Evolutionary conservation across 2,797 vertebrate species (phyloP).

Genomic region (Myoxocephalus aenaeus): DNA sequence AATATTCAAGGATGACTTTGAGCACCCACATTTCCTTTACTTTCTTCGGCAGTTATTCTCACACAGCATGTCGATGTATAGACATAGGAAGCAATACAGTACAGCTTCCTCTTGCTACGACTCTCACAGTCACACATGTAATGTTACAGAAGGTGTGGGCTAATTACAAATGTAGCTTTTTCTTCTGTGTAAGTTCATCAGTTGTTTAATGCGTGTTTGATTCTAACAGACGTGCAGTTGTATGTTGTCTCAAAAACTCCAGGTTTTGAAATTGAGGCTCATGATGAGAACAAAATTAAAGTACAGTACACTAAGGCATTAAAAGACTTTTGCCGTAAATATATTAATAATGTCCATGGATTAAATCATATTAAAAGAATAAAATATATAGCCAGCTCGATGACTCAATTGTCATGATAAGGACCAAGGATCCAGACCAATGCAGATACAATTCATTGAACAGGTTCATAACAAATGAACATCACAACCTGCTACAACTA

Average conservation of each 20-base stretch:
- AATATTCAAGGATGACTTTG: constrained; percentile 58
- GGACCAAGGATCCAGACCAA: background rate
- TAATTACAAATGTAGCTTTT: background rate
- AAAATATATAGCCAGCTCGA: background rate
- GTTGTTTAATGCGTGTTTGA: background rate
- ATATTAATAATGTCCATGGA: background rate
- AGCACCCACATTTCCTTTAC: constrained; percentile 33
- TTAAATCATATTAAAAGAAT: background rate
- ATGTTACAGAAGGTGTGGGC: background rate
- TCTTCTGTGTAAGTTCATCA: too few species aligned
- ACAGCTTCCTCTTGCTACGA: background rate
- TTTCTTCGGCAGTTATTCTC: constrained; percentile 53
- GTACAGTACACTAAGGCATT: too few species aligned
- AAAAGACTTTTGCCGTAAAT: background rate
- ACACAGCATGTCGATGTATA: constrained; percentile 8
- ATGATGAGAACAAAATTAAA: background rate
- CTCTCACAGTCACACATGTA: background rate
- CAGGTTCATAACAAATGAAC: background rate
- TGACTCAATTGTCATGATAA: background rate
- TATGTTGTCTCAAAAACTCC: too few species aligned
- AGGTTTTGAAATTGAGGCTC: too few species aligned
- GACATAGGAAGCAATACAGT: background rate
- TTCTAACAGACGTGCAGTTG: background rate
- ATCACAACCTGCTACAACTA: background rate
- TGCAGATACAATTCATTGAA: background rate